Percentiles rank a stretch among this genome's conserved stretches.
Conservation (phyloP, 2,113 vertebrate genomes). For the Capreolus pygargus region DNA sequence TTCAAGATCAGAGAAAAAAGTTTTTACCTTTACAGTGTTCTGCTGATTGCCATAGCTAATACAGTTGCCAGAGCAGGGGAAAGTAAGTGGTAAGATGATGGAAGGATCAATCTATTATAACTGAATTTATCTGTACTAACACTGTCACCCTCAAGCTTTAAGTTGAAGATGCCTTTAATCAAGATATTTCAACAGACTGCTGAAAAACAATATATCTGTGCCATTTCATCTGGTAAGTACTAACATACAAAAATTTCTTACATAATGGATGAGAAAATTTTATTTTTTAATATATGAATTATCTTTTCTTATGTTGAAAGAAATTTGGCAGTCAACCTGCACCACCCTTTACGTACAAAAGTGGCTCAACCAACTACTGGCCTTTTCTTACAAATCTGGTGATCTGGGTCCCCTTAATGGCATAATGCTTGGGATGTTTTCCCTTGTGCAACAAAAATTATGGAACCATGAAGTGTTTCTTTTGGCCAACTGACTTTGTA, state of each 20-base stretch:
- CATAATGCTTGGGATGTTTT: slow-evolving; percentile 70
- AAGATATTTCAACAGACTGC: slow-evolving; percentile 43
- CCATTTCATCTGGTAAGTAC: slow-evolving; percentile 52
- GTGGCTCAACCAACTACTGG: slow-evolving; percentile 59
- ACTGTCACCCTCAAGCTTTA: background rate
- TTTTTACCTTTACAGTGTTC: background rate
- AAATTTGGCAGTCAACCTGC: slow-evolving; percentile 53
- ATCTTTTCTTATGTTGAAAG: slow-evolving; percentile 40
- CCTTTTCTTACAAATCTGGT: slow-evolving; percentile 59
- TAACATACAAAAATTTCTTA: slow-evolving; percentile 57
- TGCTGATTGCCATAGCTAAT: background rate
- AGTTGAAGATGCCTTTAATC: slow-evolving; percentile 5
- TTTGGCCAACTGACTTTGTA: slow-evolving; percentile 44
- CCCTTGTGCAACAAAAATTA: slow-evolving; percentile 51
- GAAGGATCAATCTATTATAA: background rate
- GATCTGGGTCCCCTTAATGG: slow-evolving; percentile 56
- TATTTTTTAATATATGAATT: slow-evolving; percentile 45
- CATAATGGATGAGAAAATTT: slow-evolving; percentile 39
- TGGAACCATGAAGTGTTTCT: slow-evolving; percentile 62
- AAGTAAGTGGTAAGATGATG: background rate
- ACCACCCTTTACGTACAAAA: slow-evolving; percentile 58
- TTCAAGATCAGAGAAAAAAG: background rate
- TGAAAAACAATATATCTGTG: slow-evolving; percentile 38
- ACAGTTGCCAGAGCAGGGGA: background rate
- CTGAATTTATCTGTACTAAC: background rate